Evolutionary conservation across 2,888 invertebrate genomes (phyloP).

Genomic region (Hypselothyrea guttata): DNA sequence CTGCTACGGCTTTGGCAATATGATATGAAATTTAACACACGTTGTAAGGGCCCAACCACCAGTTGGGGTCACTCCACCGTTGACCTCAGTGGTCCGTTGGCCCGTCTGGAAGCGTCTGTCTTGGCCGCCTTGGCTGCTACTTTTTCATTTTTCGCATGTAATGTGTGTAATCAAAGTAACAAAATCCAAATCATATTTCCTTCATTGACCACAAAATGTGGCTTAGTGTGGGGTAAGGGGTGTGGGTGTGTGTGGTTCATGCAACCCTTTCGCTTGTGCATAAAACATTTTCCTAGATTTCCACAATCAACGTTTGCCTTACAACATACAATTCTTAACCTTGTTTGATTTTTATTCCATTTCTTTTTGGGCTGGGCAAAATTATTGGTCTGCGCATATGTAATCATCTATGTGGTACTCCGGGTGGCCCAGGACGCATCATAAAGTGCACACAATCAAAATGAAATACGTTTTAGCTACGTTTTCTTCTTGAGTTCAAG

Average conservation of each 20-base stretch:
- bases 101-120: slow-evolving; percentile 43
- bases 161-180: slow-evolving; percentile 78
- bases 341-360: slow-evolving; percentile 71
- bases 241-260: slow-evolving; percentile 13
- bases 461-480: slow-evolving; percentile 68
- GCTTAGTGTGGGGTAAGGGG: slow-evolving; percentile 12
- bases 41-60: slow-evolving; percentile 39
- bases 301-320: slow-evolving; percentile 65
- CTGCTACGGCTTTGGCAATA: too few species aligned
- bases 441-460: slow-evolving; percentile 74
- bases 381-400: slow-evolving; percentile 81
- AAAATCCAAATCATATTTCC: slow-evolving; percentile 81
- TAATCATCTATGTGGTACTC: slow-evolving; percentile 62
- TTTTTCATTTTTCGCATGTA: slow-evolving; percentile 72
- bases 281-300: slow-evolving; percentile 71
- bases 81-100: slow-evolving; percentile 53
- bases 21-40: slow-evolving; percentile 67
- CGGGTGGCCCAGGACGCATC: slow-evolving; percentile 50
- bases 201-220: slow-evolving; percentile 79
- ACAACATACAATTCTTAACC: slow-evolving; percentile 71
- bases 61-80: slow-evolving; percentile 27
- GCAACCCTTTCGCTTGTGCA: slow-evolving; percentile 65
- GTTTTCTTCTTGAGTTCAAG: too few species aligned
- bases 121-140: slow-evolving; percentile 42
- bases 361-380: slow-evolving; percentile 47